Percentiles rank a stretch among this genome's conserved stretches.
Evolutionary conservation across 2,797 vertebrate genomes (phyloP).

Genomic region (Zalophus californianus): DNA sequence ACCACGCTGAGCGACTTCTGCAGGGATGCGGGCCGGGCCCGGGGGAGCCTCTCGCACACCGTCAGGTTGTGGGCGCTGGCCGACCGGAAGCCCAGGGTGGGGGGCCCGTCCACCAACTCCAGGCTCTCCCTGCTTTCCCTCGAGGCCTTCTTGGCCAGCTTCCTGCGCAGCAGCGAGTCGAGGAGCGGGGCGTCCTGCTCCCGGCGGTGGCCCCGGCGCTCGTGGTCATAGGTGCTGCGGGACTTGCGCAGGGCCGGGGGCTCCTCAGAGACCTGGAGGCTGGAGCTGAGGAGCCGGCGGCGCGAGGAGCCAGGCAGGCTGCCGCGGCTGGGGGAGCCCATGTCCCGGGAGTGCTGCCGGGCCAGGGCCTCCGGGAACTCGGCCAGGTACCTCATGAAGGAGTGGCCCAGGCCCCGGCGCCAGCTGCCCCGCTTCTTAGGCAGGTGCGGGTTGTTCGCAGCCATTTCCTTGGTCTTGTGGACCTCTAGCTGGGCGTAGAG

Average conservation of each 20-base stretch:
- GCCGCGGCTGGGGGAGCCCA: neutral
- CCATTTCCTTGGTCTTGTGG: slow-evolving; percentile 95
- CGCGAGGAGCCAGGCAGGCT: slow-evolving; percentile 88
- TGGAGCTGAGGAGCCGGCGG: slow-evolving; percentile 79
- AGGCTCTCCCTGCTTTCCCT: slow-evolving; percentile 86
- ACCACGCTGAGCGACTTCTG: slow-evolving; percentile 94
- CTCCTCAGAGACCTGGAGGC: slow-evolving; percentile 83
- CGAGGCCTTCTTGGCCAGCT: slow-evolving; percentile 77
- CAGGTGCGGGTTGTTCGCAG: slow-evolving; percentile 95
- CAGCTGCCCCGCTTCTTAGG: slow-evolving; percentile 92
- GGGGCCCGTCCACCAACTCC: slow-evolving; percentile 90
- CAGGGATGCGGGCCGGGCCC: slow-evolving; percentile 87
- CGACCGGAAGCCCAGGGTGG: slow-evolving; percentile 92
- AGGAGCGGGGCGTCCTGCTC: slow-evolving; percentile 74
- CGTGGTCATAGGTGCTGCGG: slow-evolving; percentile 89
- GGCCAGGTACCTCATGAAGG: slow-evolving; percentile 90
- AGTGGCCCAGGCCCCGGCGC: slow-evolving; percentile 91
- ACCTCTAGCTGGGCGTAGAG: slow-evolving; percentile 96
- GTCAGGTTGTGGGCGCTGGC: slow-evolving; percentile 95
- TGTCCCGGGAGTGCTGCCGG: slow-evolving; percentile 80
- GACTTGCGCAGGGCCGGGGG: slow-evolving; percentile 87
- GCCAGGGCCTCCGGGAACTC: slow-evolving; percentile 92
- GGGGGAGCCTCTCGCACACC: slow-evolving; percentile 88
- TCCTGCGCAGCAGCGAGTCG: slow-evolving; percentile 87
- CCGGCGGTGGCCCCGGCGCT: slow-evolving; percentile 85